A percentile compares a stretch with the other conserved stretches of the same genome.
These are phyloP conservation scores for Megaceryle alcyon DNA, from an alignment of 2,797 vertebrate species.

Conservation along the genomic window DNA sequence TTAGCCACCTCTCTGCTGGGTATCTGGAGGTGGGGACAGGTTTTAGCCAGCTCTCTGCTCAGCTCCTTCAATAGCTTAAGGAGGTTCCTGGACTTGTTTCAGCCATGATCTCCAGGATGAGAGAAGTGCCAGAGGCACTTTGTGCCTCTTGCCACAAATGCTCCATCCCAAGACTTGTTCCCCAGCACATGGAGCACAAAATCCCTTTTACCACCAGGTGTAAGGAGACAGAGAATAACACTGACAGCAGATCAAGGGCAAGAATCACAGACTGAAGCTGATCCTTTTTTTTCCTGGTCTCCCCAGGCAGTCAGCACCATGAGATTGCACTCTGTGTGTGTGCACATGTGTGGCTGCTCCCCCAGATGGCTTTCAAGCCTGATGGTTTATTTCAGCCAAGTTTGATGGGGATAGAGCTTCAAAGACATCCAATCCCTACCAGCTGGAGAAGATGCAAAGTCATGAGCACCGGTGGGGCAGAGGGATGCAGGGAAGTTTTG, in stretches of 20 bases:
- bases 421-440: neutral
- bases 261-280: neutral
- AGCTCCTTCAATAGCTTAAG: neutral
- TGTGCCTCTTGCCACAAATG: neutral
- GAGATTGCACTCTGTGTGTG: rapidly evolving
- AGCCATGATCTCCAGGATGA: neutral
- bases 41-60: neutral
- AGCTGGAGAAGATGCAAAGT: neutral
- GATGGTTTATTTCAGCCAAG: neutral
- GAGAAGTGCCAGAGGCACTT: neutral
- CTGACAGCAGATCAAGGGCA: neutral
- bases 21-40: neutral
- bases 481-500: neutral
- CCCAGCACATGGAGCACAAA: rapidly evolving
- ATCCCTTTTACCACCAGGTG: neutral
- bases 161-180: neutral
- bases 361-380: neutral
- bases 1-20: neutral
- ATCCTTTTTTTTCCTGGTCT: neutral
- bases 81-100: neutral
- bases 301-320: neutral
- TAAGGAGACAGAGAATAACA: neutral
- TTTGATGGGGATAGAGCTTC: neutral
- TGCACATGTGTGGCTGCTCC: neutral
- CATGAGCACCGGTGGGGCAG: rapidly evolving